Evolutionary conservation across 2,113 vertebrate genomes (phyloP).

Genomic region (Daboia siamensis): DNA sequence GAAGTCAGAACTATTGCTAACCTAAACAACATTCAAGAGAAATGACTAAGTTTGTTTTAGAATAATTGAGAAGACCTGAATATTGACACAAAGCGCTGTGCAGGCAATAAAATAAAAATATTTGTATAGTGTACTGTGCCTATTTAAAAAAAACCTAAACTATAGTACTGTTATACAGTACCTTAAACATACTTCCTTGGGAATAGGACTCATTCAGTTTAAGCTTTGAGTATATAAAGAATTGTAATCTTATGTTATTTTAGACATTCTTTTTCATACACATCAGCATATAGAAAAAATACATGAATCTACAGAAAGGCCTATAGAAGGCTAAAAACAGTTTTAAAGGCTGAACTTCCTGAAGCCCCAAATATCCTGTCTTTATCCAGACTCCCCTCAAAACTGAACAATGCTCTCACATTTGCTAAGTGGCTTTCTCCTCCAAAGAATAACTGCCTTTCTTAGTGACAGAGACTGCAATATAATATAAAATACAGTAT

Average conservation of each 20-base stretch:
- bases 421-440: slow-evolving; percentile 10
- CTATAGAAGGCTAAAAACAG: background rate
- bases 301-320: background rate
- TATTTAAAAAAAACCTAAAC: background rate
- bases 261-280: background rate
- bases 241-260: background rate
- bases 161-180: background rate
- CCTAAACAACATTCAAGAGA: background rate
- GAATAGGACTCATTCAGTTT: background rate
- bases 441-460: background rate
- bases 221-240: background rate
- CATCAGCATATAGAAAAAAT: background rate
- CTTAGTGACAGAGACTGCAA: fast-evolving
- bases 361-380: background rate
- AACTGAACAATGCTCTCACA: background rate
- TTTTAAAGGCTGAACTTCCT: background rate
- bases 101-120: background rate
- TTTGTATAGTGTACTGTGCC: background rate
- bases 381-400: background rate
- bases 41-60: background rate
- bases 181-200: background rate
- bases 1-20: background rate
- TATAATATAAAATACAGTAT: background rate
- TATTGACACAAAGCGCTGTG: background rate
- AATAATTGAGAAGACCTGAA: background rate